Evolutionary conservation across 1,140 invertebrate genomes (phyloP), one percentile per base, ranked within the genome.

Genomic region (Venturia canescens): DNA sequence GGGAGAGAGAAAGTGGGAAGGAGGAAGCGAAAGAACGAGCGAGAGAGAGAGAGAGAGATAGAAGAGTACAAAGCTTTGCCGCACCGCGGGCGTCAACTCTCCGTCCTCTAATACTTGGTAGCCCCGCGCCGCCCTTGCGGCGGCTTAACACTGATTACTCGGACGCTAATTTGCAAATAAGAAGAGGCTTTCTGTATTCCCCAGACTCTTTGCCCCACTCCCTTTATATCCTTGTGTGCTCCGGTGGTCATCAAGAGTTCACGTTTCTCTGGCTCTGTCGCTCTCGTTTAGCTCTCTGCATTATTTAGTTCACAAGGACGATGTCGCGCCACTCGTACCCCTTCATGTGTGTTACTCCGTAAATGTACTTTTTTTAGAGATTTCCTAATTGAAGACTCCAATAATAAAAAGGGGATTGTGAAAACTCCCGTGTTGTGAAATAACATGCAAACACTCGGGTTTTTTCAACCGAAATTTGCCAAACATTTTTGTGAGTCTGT

Each of bases 81-180:
- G 67, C 82, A 71, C 57, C 23, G 66, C 72, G 69, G 57, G 71
- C 80, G 78, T 82, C 82, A 83, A 85, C 78, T 80, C 67, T 74
- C 26, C 9, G 38, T 74, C 44, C 80, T 80, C 79, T 48, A 63
- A 78, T 79, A 72, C 78, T 80, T 80, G 53, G 74, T 80, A 80
- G 82, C 77, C 78, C 53, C 26, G 34, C 66, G 77, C 67, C 60
- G 53, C 75, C 72, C 53, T 79, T 70, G 67, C 79, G 71, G 71
- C 70, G 70, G 78, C 79, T 83, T 84, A 81, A 83, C 79, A 80
- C 77, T 84, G 83, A 85, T 84, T 83, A 85, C 79, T 80, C 81
- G 50, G 60, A 82, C 77, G 80, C 83, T 85, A 84, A 85, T 84
- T 85, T 82, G 80, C 83, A 80, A 85, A 84, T 83, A 76, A 82